Evolutionary conservation across 2,797 vertebrate genomes (phyloP).

Genomic region (Eulemur rubriventer): DNA sequence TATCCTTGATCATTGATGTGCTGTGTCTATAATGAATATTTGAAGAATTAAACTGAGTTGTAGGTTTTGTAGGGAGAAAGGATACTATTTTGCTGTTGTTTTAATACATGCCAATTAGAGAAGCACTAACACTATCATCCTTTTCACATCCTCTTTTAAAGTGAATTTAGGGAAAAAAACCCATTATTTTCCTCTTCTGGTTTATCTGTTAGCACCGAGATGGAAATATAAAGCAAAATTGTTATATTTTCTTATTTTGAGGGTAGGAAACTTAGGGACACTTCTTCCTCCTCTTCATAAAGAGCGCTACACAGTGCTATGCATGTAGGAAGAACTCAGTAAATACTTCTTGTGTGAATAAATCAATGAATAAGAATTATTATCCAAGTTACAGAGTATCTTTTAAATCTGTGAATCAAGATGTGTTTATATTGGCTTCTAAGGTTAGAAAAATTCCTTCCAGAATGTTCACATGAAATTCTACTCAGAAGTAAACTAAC

Average conservation of each 20-base stretch:
- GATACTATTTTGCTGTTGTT: background rate
- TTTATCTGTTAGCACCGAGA: background rate
- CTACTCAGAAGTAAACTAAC: background rate
- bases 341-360: background rate
- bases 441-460: background rate
- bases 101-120: background rate
- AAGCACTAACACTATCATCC: background rate
- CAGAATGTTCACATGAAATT: slow-evolving; percentile 33
- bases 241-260: slow-evolving; percentile 11
- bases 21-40: background rate
- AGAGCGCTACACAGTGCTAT: background rate
- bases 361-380: background rate
- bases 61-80: background rate
- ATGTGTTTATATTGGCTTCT: background rate
- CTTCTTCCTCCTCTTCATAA: background rate
- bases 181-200: background rate
- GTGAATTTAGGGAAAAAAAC: background rate
- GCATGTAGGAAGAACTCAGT: background rate
- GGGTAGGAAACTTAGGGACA: background rate
- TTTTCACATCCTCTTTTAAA: slow-evolving; percentile 22
- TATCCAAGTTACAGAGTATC: background rate
- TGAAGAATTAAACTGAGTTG: background rate
- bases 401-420: background rate
- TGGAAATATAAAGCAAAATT: background rate
- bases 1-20: background rate